Evolutionary conservation across 2,113 vertebrate species (phyloP).

Genomic region (Podilymbus podiceps): DNA sequence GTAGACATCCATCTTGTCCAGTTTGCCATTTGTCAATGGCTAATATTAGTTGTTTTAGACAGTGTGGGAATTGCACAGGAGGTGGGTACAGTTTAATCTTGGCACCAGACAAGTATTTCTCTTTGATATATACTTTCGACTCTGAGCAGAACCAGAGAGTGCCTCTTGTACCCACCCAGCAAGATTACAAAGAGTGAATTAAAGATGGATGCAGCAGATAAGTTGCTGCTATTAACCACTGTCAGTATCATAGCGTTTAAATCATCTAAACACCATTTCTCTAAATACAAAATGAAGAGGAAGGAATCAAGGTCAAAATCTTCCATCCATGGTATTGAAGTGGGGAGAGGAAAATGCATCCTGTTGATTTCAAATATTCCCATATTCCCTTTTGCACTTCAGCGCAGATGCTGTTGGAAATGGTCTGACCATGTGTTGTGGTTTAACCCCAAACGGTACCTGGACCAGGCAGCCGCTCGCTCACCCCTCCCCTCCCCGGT

Average conservation of each 20-base stretch:
- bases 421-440: too few species aligned
- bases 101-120: neutral
- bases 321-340: neutral
- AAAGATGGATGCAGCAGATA: neutral
- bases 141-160: neutral
- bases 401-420: neutral
- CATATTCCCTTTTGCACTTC: neutral
- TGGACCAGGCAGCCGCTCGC: too few species aligned
- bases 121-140: fast-evolving
- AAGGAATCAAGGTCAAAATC: neutral
- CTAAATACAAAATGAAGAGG: neutral
- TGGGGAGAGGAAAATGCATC: neutral
- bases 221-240: neutral
- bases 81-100: neutral
- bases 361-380: too few species aligned
- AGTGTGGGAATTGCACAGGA: neutral
- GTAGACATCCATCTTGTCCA: neutral
- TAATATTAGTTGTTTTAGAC: neutral
- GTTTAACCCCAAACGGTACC: too few species aligned
- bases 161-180: neutral
- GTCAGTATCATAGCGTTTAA: too few species aligned
- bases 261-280: neutral
- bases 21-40: neutral
- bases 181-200: too few species aligned
- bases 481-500: too few species aligned